These are phyloP conservation scores for Neopipo cinnamomea DNA, from an alignment of 2,113 vertebrate genomes.

Conservation along the genomic window DNA sequence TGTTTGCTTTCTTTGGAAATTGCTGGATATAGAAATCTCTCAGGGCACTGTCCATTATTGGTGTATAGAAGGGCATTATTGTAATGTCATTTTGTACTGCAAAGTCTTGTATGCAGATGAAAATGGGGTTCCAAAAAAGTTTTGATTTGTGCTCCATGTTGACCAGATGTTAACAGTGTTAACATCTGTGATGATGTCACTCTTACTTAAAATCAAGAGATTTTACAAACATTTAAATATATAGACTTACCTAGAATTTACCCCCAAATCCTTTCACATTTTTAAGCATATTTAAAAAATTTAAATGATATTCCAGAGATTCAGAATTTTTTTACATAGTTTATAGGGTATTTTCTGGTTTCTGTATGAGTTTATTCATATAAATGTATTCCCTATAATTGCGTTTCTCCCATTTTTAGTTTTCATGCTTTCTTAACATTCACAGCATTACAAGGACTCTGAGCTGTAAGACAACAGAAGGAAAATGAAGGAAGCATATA, in stretches of 20 bases:
- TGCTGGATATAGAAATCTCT: neutral
- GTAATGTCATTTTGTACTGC: neutral
- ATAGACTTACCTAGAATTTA: neutral
- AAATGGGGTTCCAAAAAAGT: neutral
- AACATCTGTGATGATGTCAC: neutral
- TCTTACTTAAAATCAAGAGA: neutral
- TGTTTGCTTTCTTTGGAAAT: neutral
- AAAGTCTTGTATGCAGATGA: neutral
- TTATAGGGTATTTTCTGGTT: neutral
- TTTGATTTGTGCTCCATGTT: neutral
- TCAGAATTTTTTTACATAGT: neutral
- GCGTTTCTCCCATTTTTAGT: neutral
- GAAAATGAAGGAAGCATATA: neutral
- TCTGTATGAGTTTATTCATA: neutral
- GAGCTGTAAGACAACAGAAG: neutral
- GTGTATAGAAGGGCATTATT: neutral
- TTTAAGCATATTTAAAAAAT: neutral
- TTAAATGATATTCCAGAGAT: neutral
- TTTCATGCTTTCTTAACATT: neutral
- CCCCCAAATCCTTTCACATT: fast-evolving
- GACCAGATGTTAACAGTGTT: neutral
- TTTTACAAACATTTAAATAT: neutral
- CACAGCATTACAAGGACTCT: neutral
- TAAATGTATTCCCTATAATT: neutral
- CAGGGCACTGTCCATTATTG: neutral